Evolutionary conservation across 1,140 invertebrate genomes (phyloP), one percentile per base, ranked within the genome.

Genomic region (Tribolium madens): DNA sequence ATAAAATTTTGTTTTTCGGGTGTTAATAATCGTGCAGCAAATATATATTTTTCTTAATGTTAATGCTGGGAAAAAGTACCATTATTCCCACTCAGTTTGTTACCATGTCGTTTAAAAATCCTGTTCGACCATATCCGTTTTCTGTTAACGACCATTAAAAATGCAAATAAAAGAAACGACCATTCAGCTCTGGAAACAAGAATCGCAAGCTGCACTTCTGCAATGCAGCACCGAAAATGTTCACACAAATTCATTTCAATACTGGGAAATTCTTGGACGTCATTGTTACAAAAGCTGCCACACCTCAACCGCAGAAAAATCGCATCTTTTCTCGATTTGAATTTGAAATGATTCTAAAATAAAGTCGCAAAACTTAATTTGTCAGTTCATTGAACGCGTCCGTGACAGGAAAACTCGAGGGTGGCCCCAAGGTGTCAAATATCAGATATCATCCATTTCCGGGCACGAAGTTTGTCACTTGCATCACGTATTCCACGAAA

Each of bases 371-470:
- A 7, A 21, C 53, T 18, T 60, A 26, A 64, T 64, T 33, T 64
- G 57, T 18, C 21, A 18, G 57, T 64, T 64, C 57, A 13, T 64
- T 33, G 57, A 57, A 64, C 57, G 57, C 12, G n/a, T 14, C 14
- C 57, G 57, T 64, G 57, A 64, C 57, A 33, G 57, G 57, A 64
- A 64, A 64, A 13, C 57, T 64, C 14, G 3, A 33, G 57, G 57
- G 57, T 64, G 57, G 57, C 57, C 57, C 14, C 52, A 26, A 64
- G 26, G 57, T 64, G 26, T 64, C 3, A 57, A 64, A 31, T 64
- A 64, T 64, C 57, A 36, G 57, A 64, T 64, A 64, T 15, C 53
- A 60, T 26, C 21, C 53, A 60, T 42, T 31, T 64, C 57, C 57
- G 57, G 57, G n/a, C 57, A n/a, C 26, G 10, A 10, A 64, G n/a